Conservation (phyloP, 92 coral and sea anemone species). For the Blastomussa wellsi region DNA sequence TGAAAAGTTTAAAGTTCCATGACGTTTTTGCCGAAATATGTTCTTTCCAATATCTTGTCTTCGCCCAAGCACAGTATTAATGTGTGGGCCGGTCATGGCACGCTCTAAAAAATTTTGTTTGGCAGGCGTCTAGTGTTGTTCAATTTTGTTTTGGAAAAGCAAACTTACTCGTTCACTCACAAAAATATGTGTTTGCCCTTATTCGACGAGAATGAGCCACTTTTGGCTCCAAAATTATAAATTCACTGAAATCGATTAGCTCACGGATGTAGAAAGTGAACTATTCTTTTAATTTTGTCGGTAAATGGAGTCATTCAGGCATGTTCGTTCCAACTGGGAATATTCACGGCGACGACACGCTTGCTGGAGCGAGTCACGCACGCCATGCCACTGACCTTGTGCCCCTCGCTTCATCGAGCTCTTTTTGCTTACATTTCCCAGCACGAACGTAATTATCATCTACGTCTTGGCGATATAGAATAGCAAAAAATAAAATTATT, state of each 20-base stretch:
- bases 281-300: background rate
- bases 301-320: conserved; percentile 14
- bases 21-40: conserved; percentile 18
- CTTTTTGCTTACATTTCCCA: conserved; percentile 56
- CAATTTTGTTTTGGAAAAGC: conserved; percentile 6
- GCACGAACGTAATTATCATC: conserved; percentile 53
- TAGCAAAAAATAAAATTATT: conserved; percentile 1
- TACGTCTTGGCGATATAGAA: background rate
- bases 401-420: conserved; percentile 50
- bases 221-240: background rate
- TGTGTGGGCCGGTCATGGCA: conserved; percentile 37
- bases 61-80: conserved; percentile 22
- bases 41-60: conserved; percentile 13
- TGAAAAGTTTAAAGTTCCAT: background rate
- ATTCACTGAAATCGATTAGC: conserved; percentile 10
- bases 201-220: background rate
- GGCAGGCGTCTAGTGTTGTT: conserved; percentile 7
- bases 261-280: conserved; percentile 14
- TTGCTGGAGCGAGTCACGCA: conserved; percentile 66
- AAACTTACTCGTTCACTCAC: conserved; percentile 22
- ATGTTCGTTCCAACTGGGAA: conserved; percentile 25
- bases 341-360: conserved; percentile 19
- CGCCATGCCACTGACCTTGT: conserved; percentile 20
- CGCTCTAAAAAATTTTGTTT: conserved; percentile 33
- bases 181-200: conserved; percentile 10